Evolutionary conservation across 2,797 vertebrate species (phyloP), one percentile per base, ranked within the genome.

Genomic region (Poeciliopsis gracilis): DNA sequence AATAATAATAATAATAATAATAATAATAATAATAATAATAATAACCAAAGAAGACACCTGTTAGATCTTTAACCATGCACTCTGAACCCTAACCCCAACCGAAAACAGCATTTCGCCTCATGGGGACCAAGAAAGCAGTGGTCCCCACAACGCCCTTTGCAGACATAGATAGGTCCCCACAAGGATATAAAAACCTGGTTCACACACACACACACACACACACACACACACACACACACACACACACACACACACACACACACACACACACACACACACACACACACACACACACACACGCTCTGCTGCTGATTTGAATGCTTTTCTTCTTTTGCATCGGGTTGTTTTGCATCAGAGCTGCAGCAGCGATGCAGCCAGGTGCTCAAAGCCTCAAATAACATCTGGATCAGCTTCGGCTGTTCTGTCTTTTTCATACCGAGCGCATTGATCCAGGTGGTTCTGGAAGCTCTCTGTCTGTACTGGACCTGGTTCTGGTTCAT

Each of bases 321-420:
- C n/a, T n/a, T 4, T 53, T 75, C 23, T 41, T 33, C 51, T 61
- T 85, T 82, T 74, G 41, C 45, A 25, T 79, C 1, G 12, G n/a
- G 25, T 33, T 38, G 20, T 28, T 18, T 73, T 63, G 59, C 59
- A 18, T 76, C 15, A 10, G 46, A 41, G 8, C 41, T 25, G 61
- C 63, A 28, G 63, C 51, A 53, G 10, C 12, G 63, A 46, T 0
- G 30, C 61, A 23, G 9, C n/a, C n/a, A 15, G 30, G 7, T 51
- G 46, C 28, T 18, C 9, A 23, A 33, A 72, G 46, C 30, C 11
- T 6, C 33, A 16, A 63, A 61, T 2, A 9, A 61, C 59, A 61
- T 61, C 59, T 61, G 59, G 53, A 57, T n/a, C 23, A 57, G 25
- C 3, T 25, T 4, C 9, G 10, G 61, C 16, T 20, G 30, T 12